Conservation (phyloP, 2,113 vertebrate species). For the Callospermophilus lateralis region DNA sequence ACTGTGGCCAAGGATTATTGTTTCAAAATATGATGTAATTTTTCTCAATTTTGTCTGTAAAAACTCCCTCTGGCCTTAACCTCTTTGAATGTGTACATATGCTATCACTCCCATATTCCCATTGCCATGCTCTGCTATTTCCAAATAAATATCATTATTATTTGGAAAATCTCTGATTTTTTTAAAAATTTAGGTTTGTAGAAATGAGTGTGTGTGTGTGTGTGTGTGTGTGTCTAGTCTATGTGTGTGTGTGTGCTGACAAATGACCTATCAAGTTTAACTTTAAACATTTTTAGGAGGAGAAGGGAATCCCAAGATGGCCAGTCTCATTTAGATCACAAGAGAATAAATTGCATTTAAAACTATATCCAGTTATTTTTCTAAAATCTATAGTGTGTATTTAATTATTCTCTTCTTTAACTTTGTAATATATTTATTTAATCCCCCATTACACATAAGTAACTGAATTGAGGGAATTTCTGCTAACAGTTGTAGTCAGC, state of each 20-base stretch:
- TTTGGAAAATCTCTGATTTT: neutral
- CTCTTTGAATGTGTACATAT: neutral
- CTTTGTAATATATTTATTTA: constrained; percentile 69
- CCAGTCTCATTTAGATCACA: neutral
- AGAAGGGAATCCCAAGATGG: neutral
- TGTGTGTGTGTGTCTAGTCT: too few relatives aligned
- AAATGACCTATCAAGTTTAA: neutral
- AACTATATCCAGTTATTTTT: constrained; percentile 16
- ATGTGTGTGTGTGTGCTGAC: neutral
- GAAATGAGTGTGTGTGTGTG: neutral
- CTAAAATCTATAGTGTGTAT: neutral
- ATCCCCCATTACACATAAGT: constrained; percentile 24
- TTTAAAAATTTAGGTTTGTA: neutral
- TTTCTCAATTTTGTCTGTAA: neutral
- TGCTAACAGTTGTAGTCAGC: neutral
- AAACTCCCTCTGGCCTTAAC: neutral
- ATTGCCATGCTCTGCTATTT: neutral
- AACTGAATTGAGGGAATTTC: constrained; percentile 51
- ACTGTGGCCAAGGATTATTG: neutral
- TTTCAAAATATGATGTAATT: neutral
- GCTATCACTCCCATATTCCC: too few relatives aligned
- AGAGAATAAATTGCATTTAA: constrained; percentile 46
- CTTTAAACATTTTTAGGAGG: neutral
- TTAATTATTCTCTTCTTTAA: constrained; percentile 41
- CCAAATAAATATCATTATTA: neutral